phyloP scores from a whole-genome alignment of 2,797 vertebrate genomes.

The Hipposideros larvatus region DNA sequence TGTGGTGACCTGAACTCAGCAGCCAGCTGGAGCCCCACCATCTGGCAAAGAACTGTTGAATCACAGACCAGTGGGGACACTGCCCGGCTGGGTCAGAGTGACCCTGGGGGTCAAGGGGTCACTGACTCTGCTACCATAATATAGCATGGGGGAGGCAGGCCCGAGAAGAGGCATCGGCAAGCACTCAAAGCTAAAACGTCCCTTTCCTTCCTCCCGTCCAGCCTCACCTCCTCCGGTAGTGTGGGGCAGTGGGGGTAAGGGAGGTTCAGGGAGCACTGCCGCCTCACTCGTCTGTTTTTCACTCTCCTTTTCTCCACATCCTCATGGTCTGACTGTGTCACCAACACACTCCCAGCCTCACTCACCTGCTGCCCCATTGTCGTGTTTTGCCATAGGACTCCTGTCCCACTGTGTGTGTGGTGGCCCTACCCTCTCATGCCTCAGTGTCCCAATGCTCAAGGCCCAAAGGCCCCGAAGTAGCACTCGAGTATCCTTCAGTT shows the following conservation, averaged over 20 bases:
- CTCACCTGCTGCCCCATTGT: background rate
- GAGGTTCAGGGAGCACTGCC: background rate
- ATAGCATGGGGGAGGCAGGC: background rate
- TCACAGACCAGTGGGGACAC: slow-evolving; percentile 14
- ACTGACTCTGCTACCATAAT: background rate
- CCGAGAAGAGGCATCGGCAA: background rate
- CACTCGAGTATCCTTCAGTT: background rate
- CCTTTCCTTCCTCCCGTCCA: background rate
- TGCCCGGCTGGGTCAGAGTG: background rate
- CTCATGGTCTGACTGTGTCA: background rate
- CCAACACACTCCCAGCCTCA: background rate
- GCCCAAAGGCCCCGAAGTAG: background rate
- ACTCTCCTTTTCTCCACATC: background rate
- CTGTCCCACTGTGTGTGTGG: rapidly evolving
- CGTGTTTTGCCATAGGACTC: background rate
- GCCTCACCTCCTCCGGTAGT: background rate
- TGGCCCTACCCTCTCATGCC: background rate
- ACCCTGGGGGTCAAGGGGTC: background rate
- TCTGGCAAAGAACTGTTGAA: background rate
- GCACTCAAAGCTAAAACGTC: too few relatives aligned
- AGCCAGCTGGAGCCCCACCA: background rate
- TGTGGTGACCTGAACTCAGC: background rate
- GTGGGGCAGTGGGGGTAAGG: rapidly evolving
- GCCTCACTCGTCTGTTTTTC: too few relatives aligned
- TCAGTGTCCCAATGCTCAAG: background rate